Base-by-base conservation (phyloP, 2,888 invertebrate genomes). In the Drosophila anceps region DNA sequence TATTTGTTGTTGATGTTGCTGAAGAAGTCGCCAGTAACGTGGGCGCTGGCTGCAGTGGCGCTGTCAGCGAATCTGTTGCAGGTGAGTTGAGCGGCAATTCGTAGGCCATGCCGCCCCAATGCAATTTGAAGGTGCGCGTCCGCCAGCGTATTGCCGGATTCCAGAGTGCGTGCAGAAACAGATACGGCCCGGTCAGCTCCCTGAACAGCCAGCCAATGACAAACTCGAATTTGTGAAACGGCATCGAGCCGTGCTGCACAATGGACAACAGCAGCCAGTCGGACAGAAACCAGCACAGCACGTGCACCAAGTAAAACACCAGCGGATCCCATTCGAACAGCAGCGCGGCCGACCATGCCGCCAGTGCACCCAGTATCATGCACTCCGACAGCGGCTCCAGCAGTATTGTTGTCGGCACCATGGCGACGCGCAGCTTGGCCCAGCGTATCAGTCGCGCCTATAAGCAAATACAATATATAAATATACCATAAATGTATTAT, bases 321-420 rank as follows among this genome's bases (percentile, higher is more conserved):
- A 98, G 94, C 2, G 97, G 96, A 93, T 98, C 97, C 94, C 98
- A 97, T 79, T 95, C 95, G 89, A 99, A 97, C 39, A 99, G 94
- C 57, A 95, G 92, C 61, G 95, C 95, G 4, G 96, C 96, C 0
- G 98, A 96, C 97, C 98, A 98, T 0, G 98, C 96, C 35, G 98
- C 96, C 90, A 97, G 95, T n/a, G 97, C 96, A 48, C 99, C 99
- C 46, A 98, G 95, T 33, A 99, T 95, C 94, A 99, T 94, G 92
- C 99, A 99, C 94, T 99, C 99, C 58, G 97, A 97, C 53, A 99
- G 94, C 0, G 99, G 99, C 93, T 99, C 99, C 73, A 99, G 94
- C 46, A 99, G 90, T 77, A 98, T 96, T 48, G 97, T 97, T 39
- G 96, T 95, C 1, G 99, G 99, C 75, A 99, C 94, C 98, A 99